Percentiles rank a stretch among this genome's conserved stretches.
These are phyloP conservation scores for Anagyrus pseudococci DNA, from an alignment of 2,888 invertebrate species.

Conservation along the genomic window DNA sequence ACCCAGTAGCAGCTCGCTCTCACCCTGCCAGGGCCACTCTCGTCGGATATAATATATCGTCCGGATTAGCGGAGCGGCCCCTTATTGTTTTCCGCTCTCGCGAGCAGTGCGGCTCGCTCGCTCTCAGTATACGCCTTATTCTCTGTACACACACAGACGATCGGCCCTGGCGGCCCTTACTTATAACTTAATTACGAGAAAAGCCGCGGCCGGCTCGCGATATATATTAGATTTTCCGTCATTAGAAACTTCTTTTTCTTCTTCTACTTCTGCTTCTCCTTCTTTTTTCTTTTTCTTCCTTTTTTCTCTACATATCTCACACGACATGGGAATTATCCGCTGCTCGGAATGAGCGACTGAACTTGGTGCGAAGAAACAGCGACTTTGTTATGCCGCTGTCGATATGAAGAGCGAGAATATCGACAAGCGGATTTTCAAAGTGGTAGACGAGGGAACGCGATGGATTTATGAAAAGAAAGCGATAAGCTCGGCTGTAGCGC, in stretches of 20 bases:
- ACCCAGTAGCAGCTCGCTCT: too few species aligned
- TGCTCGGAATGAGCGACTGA: not conserved
- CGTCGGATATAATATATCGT: conserved; percentile 59
- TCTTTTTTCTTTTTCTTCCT: not conserved
- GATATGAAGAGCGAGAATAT: too few species aligned
- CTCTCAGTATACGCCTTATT: too few species aligned
- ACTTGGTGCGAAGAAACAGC: too few species aligned
- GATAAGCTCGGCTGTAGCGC: too few species aligned
- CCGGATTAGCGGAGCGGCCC: conserved; percentile 54
- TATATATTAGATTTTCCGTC: conserved; percentile 59
- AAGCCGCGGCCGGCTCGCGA: conserved; percentile 49
- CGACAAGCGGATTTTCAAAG: too few species aligned
- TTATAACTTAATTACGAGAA: conserved; percentile 62
- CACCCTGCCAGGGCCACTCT: conserved; percentile 55
- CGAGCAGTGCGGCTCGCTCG: conserved; percentile 40
- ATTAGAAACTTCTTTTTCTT: conserved; percentile 54
- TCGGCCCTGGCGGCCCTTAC: conserved; percentile 45
- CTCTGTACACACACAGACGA: not conserved
- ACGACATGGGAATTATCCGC: conserved; percentile 29
- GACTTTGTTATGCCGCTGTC: too few species aligned
- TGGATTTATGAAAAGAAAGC: too few species aligned
- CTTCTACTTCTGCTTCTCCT: too few species aligned
- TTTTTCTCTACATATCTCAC: not conserved
- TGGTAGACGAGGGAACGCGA: too few species aligned
- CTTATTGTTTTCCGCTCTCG: conserved; percentile 61